These are phyloP conservation scores for Rhipidura dahli DNA, from an alignment of 2,113 vertebrate genomes.

Conservation along the genomic window DNA sequence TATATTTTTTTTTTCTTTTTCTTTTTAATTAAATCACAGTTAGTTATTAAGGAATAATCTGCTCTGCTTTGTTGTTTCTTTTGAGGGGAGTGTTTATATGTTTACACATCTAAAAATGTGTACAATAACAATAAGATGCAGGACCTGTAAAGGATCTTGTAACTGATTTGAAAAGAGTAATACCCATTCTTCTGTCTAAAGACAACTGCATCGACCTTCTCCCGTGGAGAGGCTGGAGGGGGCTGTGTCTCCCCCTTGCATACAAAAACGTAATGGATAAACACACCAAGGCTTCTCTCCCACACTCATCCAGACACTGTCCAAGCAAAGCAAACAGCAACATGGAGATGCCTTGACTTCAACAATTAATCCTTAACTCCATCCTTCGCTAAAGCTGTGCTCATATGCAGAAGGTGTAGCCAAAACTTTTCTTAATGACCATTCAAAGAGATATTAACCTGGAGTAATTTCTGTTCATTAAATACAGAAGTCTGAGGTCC, in stretches of 20 bases:
- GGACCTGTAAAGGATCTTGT: background rate
- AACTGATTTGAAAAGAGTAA: background rate
- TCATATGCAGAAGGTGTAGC: fast-evolving
- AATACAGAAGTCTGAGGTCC: background rate
- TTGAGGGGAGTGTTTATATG: fast-evolving
- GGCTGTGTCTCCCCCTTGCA: background rate
- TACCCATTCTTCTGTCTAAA: background rate
- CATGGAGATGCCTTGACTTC: background rate
- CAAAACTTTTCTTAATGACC: background rate
- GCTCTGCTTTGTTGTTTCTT: background rate
- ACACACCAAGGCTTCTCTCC: fast-evolving
- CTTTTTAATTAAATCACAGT: background rate
- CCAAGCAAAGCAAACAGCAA: background rate
- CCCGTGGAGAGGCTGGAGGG: background rate
- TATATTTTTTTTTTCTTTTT: too few relatives aligned
- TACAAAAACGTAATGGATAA: background rate
- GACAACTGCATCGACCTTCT: fast-evolving
- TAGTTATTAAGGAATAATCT: background rate
- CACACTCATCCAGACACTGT: fast-evolving
- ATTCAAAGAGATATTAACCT: background rate
- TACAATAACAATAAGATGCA: background rate
- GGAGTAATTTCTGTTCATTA: background rate
- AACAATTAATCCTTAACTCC: background rate
- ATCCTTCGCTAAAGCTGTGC: fast-evolving
- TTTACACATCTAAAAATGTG: background rate